Conservation (phyloP, 2,113 vertebrate genomes). For the Anguilla japonica region DNA sequence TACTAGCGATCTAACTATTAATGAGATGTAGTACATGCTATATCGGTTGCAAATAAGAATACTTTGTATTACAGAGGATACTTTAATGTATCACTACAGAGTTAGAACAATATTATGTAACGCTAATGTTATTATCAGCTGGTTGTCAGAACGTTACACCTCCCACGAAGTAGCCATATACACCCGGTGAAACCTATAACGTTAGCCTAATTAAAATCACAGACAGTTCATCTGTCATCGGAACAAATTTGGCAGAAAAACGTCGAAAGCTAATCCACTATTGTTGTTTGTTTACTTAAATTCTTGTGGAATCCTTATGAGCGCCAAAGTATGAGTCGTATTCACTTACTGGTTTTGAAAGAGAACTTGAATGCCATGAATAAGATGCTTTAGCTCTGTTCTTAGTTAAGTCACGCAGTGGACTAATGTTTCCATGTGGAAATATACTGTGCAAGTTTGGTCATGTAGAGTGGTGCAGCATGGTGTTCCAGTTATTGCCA, state of each 20-base stretch:
- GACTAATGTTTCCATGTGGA: too few species aligned
- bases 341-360: neutral
- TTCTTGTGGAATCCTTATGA: neutral
- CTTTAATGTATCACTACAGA: neutral
- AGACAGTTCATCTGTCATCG: too few species aligned
- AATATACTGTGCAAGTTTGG: neutral
- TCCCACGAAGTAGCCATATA: neutral
- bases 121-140: neutral
- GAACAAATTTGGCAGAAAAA: neutral
- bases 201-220: too few species aligned
- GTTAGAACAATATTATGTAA: neutral
- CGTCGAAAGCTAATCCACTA: neutral
- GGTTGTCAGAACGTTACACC: neutral
- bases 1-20: too few species aligned
- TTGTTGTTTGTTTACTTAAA: neutral
- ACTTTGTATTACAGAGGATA: neutral
- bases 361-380: neutral
- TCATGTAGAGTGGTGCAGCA: neutral
- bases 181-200: neutral
- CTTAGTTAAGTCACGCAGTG: neutral
- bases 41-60: neutral
- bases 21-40: too few species aligned
- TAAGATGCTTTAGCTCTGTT: neutral
- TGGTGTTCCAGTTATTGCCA: neutral
- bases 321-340: neutral